Conservation (phyloP, 2,888 invertebrate species). For the Diarsia brunnea region DNA sequence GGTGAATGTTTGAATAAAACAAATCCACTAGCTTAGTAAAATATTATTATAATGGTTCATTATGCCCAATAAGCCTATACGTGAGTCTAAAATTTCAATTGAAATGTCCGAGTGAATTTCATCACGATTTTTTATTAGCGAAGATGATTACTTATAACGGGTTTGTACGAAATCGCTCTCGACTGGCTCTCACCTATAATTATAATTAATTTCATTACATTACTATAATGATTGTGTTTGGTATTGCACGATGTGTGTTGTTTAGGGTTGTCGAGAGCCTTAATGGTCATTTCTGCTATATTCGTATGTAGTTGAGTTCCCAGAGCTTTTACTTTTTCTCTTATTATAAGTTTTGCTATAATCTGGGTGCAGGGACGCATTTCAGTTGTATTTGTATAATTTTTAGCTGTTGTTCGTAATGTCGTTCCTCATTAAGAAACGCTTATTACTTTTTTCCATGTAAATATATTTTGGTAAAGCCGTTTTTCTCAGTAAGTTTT, state of each 20-base stretch:
- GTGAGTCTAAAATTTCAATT: constrained; percentile 49
- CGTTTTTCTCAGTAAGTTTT: too few species aligned
- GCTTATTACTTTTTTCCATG: background rate
- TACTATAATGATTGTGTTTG: constrained; percentile 78
- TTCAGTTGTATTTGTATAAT: background rate
- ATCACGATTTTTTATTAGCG: constrained; percentile 63
- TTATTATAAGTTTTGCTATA: constrained; percentile 5
- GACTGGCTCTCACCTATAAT: constrained; percentile 76
- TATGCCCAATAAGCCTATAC: constrained; percentile 8
- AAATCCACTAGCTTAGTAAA: constrained; percentile 3
- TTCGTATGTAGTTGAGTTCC: background rate
- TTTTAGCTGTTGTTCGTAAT: too few species aligned
- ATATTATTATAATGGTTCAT: constrained; percentile 29
- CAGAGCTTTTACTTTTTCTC: background rate
- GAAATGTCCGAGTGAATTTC: constrained; percentile 56
- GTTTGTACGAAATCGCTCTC: constrained; percentile 60
- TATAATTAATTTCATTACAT: constrained; percentile 83
- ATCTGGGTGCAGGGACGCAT: background rate
- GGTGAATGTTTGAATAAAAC: background rate
- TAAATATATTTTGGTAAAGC: background rate
- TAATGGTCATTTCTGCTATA: background rate
- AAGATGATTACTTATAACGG: constrained; percentile 61
- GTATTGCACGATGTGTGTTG: constrained; percentile 75
- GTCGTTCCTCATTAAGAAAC: background rate
- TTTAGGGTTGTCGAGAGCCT: constrained; percentile 59